These are phyloP conservation scores for Nephrocerus scutellatus DNA, from an alignment of 2,888 invertebrate genomes.

Conservation along the genomic window DNA sequence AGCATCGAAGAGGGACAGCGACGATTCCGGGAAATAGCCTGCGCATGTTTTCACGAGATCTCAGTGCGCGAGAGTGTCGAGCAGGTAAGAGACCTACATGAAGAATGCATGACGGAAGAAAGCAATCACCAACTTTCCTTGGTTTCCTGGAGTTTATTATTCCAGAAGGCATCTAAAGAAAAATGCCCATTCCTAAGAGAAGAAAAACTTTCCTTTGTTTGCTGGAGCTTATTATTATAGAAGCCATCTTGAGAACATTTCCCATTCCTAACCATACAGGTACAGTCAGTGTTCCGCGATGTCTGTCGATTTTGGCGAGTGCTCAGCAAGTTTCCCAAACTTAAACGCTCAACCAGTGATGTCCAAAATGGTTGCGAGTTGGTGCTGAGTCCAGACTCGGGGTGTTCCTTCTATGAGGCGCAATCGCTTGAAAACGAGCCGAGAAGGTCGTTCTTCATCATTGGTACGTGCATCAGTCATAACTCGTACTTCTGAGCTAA, in stretches of 20 bases:
- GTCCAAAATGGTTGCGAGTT: slow-evolving; percentile 49
- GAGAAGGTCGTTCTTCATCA: slow-evolving; percentile 42
- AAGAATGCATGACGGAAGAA: not conserved
- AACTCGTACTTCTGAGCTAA: no score
- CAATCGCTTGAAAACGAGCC: slow-evolving; percentile 32
- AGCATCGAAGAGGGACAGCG: slow-evolving; percentile 65
- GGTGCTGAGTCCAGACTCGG: slow-evolving; percentile 51
- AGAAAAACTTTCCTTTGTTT: no score
- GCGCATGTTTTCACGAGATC: slow-evolving; percentile 77
- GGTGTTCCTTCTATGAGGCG: slow-evolving; percentile 48
- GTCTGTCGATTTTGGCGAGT: slow-evolving; percentile 68
- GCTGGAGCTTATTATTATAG: no score
- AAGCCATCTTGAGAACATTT: no score
- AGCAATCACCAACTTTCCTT: not conserved
- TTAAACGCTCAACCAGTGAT: slow-evolving; percentile 55
- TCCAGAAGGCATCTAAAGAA: no score
- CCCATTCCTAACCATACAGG: no score
- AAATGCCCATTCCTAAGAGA: no score
- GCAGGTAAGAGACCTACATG: slow-evolving; percentile 54
- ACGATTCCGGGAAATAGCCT: slow-evolving; percentile 70
- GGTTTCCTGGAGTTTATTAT: no score
- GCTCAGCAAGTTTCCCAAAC: slow-evolving; percentile 61
- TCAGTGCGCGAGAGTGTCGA: slow-evolving; percentile 78
- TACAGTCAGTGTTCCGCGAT: slow-evolving; percentile 69
- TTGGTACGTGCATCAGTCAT: slow-evolving; percentile 24